Base-by-base conservation (phyloP, 2,888 invertebrate genomes). In the Barypeithes pellucidus region DNA sequence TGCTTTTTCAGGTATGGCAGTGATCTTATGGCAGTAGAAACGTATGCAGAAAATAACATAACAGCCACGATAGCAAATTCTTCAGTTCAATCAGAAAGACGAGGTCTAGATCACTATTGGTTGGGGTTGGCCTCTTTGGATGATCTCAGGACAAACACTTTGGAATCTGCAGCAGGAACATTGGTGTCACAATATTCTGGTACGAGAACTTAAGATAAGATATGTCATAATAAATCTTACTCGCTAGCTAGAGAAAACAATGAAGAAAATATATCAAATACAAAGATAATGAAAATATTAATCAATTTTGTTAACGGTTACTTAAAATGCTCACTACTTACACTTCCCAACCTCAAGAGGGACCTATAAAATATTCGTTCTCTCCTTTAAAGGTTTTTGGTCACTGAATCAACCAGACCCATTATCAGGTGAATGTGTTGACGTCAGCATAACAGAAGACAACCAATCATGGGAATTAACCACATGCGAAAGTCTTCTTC, bases 401-500 rank as follows among this genome's bases (percentile, higher is more conserved):
- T 94, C 95, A 63, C 87, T 94, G 77, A 91, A 91, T 81, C 97
- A 98, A 86, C 98, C 98, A 2, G 92, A 96, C 85, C 93, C 96
- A 14, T 89, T 90, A 79, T 91, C 92, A 24, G 98, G 98, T 60
- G 95, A 96, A 88, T 98, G 98, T 87, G 97, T 97, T 8, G 94
- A 95, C 78, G 95, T 94, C 1, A 88, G 88, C 14, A 86, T 91
- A 57, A 89, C 90, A 59, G 90, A 92, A 79, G 91, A 92, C 72
- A 89, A 89, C 76, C 96, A 97, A 86, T 95, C 95, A 72, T 98
- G 98, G 98, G 93, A 95, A 84, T 88, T 98, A 74, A 95, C 95
- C 67, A 96, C 97, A 33, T 98, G 98, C 86, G 98, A 98, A 88
- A 93, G 95, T 67, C 89, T 98, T 62, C 88, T 97, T 80, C 97